These are phyloP conservation scores for Triops cancriformis DNA, from an alignment of 1,140 invertebrate genomes.

Conservation along the genomic window DNA sequence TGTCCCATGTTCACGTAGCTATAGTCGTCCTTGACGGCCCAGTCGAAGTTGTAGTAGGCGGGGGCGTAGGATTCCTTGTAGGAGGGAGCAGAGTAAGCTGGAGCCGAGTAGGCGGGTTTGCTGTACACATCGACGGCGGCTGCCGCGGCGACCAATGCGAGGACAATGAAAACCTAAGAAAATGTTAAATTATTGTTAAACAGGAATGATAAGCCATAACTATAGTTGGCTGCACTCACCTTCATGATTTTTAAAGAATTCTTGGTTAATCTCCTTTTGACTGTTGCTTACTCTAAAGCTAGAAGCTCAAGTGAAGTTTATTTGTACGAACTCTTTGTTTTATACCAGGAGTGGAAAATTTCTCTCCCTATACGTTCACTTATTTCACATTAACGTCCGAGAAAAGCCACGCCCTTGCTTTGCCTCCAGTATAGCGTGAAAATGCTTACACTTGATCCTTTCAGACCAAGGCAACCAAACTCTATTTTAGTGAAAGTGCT, in stretches of 20 bases:
- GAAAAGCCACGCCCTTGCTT: too few species aligned
- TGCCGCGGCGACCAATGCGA: neutral
- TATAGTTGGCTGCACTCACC: neutral
- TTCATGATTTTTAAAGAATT: neutral
- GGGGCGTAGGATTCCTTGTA: constrained; percentile 16
- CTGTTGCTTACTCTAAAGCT: neutral
- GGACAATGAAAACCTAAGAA: neutral
- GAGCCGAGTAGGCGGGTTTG: neutral
- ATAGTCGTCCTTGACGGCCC: constrained; percentile 32
- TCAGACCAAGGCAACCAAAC: too few species aligned
- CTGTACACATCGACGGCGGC: neutral
- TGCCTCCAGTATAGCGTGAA: too few species aligned
- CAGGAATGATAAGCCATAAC: too few species aligned
- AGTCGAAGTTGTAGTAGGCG: constrained; percentile 31
- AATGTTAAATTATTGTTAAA: too few species aligned
- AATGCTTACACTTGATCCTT: too few species aligned
- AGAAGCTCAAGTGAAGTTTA: neutral
- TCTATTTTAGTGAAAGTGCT: too few species aligned
- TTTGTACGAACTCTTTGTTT: neutral
- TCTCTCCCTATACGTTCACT: too few species aligned
- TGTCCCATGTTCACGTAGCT: too few species aligned
- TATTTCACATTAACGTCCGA: too few species aligned
- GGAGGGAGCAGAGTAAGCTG: neutral
- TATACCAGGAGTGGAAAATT: too few species aligned
- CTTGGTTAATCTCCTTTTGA: too few species aligned